phyloP scores from a whole-genome alignment of 1,140 invertebrate genomes.

The Akabosia matsudoensis region DNA sequence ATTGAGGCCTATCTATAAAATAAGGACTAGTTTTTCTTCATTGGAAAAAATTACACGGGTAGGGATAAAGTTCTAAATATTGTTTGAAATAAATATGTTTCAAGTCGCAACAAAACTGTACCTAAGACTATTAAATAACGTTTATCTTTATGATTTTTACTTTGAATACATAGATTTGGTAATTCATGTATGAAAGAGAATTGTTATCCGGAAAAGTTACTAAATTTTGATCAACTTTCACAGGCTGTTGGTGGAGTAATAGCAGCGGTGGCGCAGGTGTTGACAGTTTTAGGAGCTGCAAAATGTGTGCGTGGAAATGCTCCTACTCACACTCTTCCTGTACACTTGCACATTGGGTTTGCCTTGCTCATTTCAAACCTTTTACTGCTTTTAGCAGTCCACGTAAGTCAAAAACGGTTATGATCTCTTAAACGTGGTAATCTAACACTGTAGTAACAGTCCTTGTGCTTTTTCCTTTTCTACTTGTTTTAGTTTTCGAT shows the following conservation, averaged over 20 bases:
- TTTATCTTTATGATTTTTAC: no score
- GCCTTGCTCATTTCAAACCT: slow-evolving; percentile 46
- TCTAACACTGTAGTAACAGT: neutral
- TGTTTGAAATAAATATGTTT: no score
- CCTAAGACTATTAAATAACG: no score
- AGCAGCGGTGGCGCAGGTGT: slow-evolving; percentile 46
- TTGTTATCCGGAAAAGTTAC: no score
- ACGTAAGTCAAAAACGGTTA: slow-evolving; percentile 38
- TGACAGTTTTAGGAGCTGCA: slow-evolving; percentile 45
- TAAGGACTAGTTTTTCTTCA: neutral
- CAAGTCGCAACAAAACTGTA: no score
- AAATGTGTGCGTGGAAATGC: slow-evolving; percentile 39
- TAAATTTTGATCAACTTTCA: neutral
- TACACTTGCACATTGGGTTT: slow-evolving; percentile 46
- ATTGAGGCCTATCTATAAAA: neutral
- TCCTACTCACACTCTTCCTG: slow-evolving; percentile 28
- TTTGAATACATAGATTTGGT: no score
- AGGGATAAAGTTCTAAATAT: no score
- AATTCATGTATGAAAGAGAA: no score
- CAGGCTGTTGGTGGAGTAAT: slow-evolving; percentile 46
- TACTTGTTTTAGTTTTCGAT: no score
- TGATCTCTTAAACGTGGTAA: neutral
- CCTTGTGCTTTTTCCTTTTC: no score
- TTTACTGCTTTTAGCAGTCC: slow-evolving; percentile 44
- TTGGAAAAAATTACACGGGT: no score